Base-by-base conservation (phyloP, 2,888 invertebrate genomes). In the Drosophila recens region DNA sequence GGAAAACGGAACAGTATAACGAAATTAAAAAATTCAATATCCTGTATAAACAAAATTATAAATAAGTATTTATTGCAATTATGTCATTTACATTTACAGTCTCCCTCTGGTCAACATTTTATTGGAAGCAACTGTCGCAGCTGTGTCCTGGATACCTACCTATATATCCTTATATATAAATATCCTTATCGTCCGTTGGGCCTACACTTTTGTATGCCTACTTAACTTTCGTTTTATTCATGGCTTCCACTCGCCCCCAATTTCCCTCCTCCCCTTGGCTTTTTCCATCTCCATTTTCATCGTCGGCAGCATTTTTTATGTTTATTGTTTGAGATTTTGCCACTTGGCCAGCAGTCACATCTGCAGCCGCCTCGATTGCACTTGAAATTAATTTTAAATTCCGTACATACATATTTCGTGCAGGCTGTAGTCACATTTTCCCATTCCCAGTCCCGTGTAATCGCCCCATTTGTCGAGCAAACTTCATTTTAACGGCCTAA, bases 1-100 rank as follows among this genome's bases (percentile, higher is more conserved):
- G 34, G 9, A 20, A 43, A 40, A 36, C 27, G 62, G 62, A 51
- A 64, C 36, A 42, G 54, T 52, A 53, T 68, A 69, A 79, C 71
- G 82, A 87, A 88, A 86, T 88, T 87, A 88, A 78, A 75, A 86
- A 86, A 87, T 80, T 82, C 87, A 88, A 86, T 86, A 86, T 88
- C 86, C 89, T 87, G 86, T 76, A 71, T 78, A 88, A 86, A 81
- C 82, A 83, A 80, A 75, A 80, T 84, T 82, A 88, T 83, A 78
- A 83, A 79, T 86, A 87, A 75, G 81, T 81, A 83, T 86, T 83
- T 83, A 87, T 83, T 76, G 87, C 73, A 81, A 87, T 87, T 83
- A 83, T 88, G 4, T 23, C 23, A 23, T 23, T 23, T 79, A 80
- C 74, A 77, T 77, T 87, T 80, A 57, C 65, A 69, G 69, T 73